These are phyloP conservation scores for Recurvirostra avosetta DNA, from an alignment of 2,113 vertebrate species.

Conservation along the genomic window DNA sequence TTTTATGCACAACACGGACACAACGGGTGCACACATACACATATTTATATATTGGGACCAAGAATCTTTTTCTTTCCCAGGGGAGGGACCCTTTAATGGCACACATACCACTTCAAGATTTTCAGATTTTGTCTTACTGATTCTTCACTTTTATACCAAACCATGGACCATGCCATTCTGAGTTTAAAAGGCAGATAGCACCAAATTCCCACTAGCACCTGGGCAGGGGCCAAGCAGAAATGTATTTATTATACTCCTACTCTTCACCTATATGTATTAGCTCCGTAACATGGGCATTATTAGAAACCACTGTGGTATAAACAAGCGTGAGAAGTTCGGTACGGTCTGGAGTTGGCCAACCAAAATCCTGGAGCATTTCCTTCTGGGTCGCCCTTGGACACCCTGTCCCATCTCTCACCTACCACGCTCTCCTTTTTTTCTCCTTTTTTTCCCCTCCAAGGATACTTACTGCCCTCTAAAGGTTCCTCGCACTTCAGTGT, in stretches of 20 bases:
- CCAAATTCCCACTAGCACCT: background rate
- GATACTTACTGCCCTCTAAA: constrained; percentile 47
- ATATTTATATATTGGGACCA: background rate
- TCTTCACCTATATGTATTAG: background rate
- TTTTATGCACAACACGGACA: background rate
- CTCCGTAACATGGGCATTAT: background rate
- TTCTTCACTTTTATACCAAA: background rate
- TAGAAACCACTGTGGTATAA: background rate
- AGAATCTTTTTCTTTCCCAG: background rate
- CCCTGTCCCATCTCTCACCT: background rate
- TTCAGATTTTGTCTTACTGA: background rate
- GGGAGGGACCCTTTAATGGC: background rate
- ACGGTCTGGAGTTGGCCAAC: background rate
- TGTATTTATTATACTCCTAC: background rate
- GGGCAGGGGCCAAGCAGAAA: background rate
- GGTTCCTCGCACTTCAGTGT: background rate
- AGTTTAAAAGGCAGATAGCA: background rate
- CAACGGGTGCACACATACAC: background rate
- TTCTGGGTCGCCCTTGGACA: background rate
- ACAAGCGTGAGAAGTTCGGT: background rate
- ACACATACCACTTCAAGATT: background rate
- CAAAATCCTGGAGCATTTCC: background rate
- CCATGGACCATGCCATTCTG: background rate
- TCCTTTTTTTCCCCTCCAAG: background rate
- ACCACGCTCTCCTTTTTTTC: background rate